A percentile compares a stretch with the other conserved stretches of the same genome.
phyloP scores from a whole-genome alignment of 2,888 invertebrate species.

The Pristionchus maxplancki region DNA sequence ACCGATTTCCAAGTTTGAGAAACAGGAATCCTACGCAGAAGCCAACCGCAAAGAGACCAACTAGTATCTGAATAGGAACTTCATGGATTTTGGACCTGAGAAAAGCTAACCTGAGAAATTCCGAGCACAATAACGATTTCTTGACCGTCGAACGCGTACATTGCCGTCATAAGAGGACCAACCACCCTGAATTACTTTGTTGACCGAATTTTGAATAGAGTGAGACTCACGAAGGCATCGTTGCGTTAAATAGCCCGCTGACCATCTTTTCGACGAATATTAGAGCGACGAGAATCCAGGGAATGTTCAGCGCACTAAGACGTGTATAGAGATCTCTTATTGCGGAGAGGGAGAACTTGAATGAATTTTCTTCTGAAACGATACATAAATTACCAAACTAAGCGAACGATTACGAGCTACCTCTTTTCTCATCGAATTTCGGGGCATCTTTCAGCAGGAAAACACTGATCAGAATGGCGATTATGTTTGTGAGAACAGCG shows the following conservation, averaged over 20 bases:
- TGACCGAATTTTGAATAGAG: constrained; percentile 57
- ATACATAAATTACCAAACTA: not conserved
- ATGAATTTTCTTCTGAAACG: not conserved
- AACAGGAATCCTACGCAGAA: not conserved
- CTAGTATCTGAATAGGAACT: not conserved
- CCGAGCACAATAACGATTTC: not conserved
- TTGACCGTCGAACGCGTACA: not conserved
- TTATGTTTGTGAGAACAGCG: constrained; percentile 26
- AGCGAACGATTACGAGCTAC: not conserved
- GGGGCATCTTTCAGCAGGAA: not conserved
- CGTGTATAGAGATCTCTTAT: not conserved
- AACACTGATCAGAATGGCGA: not conserved
- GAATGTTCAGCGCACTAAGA: not conserved
- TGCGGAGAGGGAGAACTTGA: not conserved
- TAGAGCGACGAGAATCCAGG: not conserved
- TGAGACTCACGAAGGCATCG: not conserved
- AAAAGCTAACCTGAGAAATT: not conserved
- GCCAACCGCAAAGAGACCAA: not conserved
- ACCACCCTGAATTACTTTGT: not conserved
- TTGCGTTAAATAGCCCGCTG: not conserved
- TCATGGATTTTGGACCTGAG: too few species aligned
- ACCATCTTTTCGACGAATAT: not conserved
- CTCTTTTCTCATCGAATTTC: not conserved
- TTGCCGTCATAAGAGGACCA: not conserved
- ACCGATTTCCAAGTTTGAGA: not conserved